Evolutionary conservation across 2,888 invertebrate species (phyloP), one percentile per base, ranked within the genome.

Genomic region (Baronia brevicornis): DNA sequence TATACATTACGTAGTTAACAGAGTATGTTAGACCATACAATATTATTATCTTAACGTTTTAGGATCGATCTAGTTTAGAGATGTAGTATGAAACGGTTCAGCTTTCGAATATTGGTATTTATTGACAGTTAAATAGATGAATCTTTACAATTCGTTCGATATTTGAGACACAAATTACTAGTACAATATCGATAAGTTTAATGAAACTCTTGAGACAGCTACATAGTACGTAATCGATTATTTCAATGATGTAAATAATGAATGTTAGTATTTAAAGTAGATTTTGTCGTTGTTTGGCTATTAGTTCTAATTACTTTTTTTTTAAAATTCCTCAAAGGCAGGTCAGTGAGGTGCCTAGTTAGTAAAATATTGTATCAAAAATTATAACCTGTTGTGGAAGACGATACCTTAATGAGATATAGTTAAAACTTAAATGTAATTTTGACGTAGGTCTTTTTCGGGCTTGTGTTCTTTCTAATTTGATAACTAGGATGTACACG

Each of bases 101-200:
- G 82, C 82, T 84, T 84, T 84, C 82, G 57, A 84, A 84, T 84
- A 84, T 84, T 82, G 82, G 82, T 68, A 56, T 49, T 42, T 41
- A 37, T 68, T 60, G 54, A 61, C 40, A 51, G 45, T 48, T 54
- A 46, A 48, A 56, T 72, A 73, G 62, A 59, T 56, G 59, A 64
- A 67, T 68, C 61, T 75, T 66, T 71, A 74, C 65, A 68, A 71
- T 69, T 68, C 44, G 45, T 50, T 57, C 60, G 51, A 59, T 51
- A 60, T 65, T 63, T 66, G 69, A 70, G 60, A 54, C 51, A 60
- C 59, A 54, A 55, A 40, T 54, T 60, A 56, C 47, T 70, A 67
- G 65, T 63, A 66, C 58, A 58, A 56, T 65, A 63, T 39, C n/a
- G 39, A 45, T 60, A 54, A 55, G 49, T 53, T 47, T 52, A 55